phyloP scores from a whole-genome alignment of 2,113 vertebrate species.

The Paedocypris sp. region DNA sequence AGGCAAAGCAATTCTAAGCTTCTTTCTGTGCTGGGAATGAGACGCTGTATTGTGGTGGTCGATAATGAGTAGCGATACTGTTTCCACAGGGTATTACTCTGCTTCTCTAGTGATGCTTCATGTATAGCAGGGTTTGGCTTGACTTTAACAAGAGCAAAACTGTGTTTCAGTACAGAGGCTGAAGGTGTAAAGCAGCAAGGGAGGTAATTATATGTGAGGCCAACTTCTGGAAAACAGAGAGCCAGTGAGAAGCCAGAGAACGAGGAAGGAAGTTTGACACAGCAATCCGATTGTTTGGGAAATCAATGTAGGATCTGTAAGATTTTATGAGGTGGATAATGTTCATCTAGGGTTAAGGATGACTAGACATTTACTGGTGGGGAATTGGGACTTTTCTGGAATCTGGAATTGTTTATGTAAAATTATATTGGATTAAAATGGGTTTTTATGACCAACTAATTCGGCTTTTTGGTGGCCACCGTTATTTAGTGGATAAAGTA shows the following conservation, averaged over 20 bases:
- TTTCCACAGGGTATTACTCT: not conserved
- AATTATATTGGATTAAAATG: no score
- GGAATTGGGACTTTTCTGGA: no score
- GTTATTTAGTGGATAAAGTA: no score
- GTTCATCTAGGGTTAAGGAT: not conserved
- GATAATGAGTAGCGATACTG: not conserved
- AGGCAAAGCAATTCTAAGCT: no score
- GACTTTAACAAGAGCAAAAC: conserved; percentile 5
- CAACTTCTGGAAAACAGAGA: conserved; percentile 9
- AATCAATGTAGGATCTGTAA: conserved; percentile 1
- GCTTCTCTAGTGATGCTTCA: not conserved
- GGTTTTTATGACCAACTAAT: no score
- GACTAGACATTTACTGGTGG: no score
- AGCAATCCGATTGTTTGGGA: not conserved
- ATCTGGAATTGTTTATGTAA: no score
- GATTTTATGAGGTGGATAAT: conserved; percentile 1
- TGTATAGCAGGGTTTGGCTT: not conserved
- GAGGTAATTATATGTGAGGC: conserved; percentile 15
- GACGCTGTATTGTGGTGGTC: not conserved
- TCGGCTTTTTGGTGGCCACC: no score
- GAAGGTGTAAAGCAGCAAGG: conserved; percentile 18
- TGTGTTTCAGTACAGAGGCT: conserved; percentile 8
- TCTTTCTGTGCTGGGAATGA: no score
- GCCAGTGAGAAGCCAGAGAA: not conserved
- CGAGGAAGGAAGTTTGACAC: not conserved